Evolutionary conservation across 2,113 vertebrate genomes (phyloP), one percentile per base, ranked within the genome.

Genomic region (Psammodynastes pulverulentus): DNA sequence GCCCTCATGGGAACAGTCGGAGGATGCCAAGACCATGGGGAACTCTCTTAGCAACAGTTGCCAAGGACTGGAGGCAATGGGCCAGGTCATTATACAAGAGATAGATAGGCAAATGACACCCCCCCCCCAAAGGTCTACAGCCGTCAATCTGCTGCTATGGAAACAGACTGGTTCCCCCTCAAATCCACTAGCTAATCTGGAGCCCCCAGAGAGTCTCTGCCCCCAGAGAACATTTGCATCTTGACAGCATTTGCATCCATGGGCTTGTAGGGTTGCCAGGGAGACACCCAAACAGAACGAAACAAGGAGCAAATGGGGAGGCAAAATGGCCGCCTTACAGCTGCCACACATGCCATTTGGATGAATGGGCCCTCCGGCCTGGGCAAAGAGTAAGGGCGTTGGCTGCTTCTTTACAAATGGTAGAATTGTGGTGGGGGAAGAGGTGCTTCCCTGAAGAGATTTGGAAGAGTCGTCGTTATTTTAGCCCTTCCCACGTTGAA

Each of bases 1-100:
- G 51, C 21, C 23, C 87, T 21, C 72, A 52, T 58, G 67, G 87
- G 52, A 58, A 86, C 45, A 51, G n/a, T 39, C 26, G 9, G 29
- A 39, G 29, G 51, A n/a, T 46, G 72, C 21, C 46, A n/a, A 58
- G 34, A 89, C 15, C 88, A 89, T 13, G 24, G 43, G 52, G 72
- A 92, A 86, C 23, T 39, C 34, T 89, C 87, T 49, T 92, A 39
- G 88, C 72, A 92, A 89, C 45, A 8, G 88, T 51, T 51, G 13
- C 67, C 91, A 62, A 19, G 23, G 88, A 52, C 53, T 45, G 53
- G n/a, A 43, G 79, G 79, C 10, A 43, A n/a, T 39, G 1, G 26
- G 52, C 26, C 67, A 6, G 23, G 86, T 29, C 67, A 88, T 34
- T 5, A 23, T 8, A 21, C 49, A 84, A n/a, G 45, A 51, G 52